These are phyloP conservation scores for Phaetusa simplex DNA, from an alignment of 2,113 vertebrate species.

Conservation along the genomic window DNA sequence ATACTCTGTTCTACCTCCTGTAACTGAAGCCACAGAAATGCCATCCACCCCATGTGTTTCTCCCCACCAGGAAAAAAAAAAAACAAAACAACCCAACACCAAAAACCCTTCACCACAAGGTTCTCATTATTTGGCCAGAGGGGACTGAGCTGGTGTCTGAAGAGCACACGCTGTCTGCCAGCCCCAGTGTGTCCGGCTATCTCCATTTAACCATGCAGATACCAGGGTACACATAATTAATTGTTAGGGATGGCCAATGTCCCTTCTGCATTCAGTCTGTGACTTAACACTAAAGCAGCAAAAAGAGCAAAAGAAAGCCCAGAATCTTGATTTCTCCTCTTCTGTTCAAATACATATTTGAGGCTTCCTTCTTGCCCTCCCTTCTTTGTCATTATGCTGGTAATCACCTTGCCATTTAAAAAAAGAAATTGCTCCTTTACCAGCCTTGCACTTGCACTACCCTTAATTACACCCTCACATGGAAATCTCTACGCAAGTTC, in stretches of 20 bases:
- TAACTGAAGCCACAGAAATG: not conserved
- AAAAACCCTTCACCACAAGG: not conserved
- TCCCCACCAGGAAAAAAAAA: not conserved
- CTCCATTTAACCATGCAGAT: not conserved
- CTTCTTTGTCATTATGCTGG: not conserved
- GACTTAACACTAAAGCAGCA: not conserved
- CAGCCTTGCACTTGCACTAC: not conserved
- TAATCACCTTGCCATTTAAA: not conserved
- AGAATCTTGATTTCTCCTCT: not conserved
- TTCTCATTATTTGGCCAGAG: not conserved
- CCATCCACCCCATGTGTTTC: fast-evolving
- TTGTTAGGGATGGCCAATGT: not conserved
- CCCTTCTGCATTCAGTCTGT: too few species aligned
- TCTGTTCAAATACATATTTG: not conserved
- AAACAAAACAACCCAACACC: not conserved
- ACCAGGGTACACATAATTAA: not conserved
- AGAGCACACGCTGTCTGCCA: not conserved
- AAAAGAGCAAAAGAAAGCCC: not conserved
- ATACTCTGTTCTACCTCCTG: not conserved
- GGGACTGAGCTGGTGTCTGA: not conserved
- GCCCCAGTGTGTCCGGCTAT: not conserved
- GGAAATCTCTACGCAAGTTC: not conserved
- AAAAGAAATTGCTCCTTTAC: not conserved
- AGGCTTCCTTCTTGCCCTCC: not conserved
- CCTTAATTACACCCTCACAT: not conserved